Evolutionary conservation across 2,113 vertebrate species (phyloP).

Genomic region (Plectropomus leopardus): DNA sequence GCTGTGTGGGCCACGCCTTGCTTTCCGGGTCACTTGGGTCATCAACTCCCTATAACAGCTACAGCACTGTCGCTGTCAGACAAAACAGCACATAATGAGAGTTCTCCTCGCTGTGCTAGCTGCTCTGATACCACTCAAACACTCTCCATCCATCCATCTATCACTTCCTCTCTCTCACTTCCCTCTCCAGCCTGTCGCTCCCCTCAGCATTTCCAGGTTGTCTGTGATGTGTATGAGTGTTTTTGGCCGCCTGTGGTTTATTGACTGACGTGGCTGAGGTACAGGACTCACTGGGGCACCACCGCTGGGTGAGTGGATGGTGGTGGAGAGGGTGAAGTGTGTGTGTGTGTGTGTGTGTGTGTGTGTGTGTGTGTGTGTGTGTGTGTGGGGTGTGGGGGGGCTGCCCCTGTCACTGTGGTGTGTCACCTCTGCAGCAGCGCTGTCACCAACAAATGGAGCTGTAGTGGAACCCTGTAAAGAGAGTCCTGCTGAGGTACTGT

Average conservation of each 20-base stretch:
- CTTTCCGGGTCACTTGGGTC: slow-evolving; percentile 82
- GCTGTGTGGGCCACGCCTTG: slow-evolving; percentile 78
- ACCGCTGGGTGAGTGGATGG: slow-evolving; percentile 68
- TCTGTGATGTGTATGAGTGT: slow-evolving; percentile 19
- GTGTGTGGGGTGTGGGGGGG: slow-evolving; percentile 37
- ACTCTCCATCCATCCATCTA: slow-evolving; percentile 66
- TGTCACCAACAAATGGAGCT: slow-evolving; percentile 83
- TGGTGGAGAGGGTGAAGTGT: slow-evolving; percentile 51
- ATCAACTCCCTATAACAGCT: slow-evolving; percentile 68
- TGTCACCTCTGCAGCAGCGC: slow-evolving; percentile 76
- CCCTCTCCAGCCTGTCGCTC: slow-evolving; percentile 23
- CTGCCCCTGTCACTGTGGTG: slow-evolving; percentile 73
- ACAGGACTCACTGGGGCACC: slow-evolving; percentile 67
- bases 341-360: no score
- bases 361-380: no score
- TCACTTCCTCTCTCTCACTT: slow-evolving; percentile 57
- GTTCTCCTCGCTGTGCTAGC: slow-evolving; percentile 54
- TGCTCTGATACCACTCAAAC: slow-evolving; percentile 60
- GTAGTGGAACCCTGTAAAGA: slow-evolving; percentile 78
- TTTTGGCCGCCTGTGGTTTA: slow-evolving; percentile 62
- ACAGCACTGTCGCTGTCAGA: slow-evolving; percentile 71
- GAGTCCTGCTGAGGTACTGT: slow-evolving; percentile 78
- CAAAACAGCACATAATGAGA: slow-evolving; percentile 76
- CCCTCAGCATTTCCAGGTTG: slow-evolving; percentile 42
- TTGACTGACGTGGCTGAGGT: slow-evolving; percentile 71